Base-by-base conservation (phyloP, 2,888 invertebrate species). In the Tiphia femorata region DNA sequence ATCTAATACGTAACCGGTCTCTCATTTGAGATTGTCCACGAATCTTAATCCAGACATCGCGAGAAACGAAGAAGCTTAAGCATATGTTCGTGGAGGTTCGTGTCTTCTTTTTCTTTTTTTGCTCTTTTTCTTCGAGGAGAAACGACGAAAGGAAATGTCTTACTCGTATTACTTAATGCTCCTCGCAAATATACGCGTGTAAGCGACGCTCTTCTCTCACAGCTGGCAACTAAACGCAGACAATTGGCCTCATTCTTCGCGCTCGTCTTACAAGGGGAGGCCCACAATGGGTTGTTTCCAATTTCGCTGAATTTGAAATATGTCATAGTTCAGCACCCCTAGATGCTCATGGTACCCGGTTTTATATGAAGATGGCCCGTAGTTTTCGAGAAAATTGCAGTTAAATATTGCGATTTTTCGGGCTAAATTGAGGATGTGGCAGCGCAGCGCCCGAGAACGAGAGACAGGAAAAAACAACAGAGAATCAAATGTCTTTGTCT, bases 61-160 rank as follows among this genome's bases (percentile, higher is more conserved):
- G 59, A 29, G 65, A 76, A 76, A 78, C 58, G 66, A 80, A 67
- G 52, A 70, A 79, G 77, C 78, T 75, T 75, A 78, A 79, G 76
- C 75, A 75, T 73, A 71, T 66, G 70, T 73, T n/a, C 73, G 72
- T 73, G 71, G 70, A 72, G 69, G 73, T 71, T 68, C 53, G 35
- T 58, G 53, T 58, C 56, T 51, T 53, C 55, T 53, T 55, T 54
- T 51, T 64, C 21, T 62, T 67, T 43, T 10, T n/a, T 17, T 29
- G 12, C 7, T 20, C 6, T 57, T 44, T 54, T 51, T 14, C 16
- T 23, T 16, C 43, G 56, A 67, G 62, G 55, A 61, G 59, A 73
- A 75, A 72, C 68, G 62, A 71, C 64, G 62, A 68, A 63, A 64
- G 61, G 57, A 70, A 72, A 61, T 63, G 59, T 64, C 58, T 51